Base-by-base conservation (phyloP, 2,888 invertebrate genomes). In the Nebria salina region DNA sequence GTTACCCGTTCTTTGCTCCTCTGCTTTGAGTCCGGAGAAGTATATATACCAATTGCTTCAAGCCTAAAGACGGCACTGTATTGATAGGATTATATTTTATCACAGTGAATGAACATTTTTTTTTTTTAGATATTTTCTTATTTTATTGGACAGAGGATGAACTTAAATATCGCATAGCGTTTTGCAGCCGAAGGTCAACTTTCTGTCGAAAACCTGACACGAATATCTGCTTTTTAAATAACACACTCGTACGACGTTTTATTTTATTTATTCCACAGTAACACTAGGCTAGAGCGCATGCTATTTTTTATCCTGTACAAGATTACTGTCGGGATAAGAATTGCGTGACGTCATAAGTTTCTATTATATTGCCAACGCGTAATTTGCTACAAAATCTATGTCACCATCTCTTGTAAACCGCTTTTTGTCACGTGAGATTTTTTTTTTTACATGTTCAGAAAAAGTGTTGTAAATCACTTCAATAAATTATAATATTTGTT, bases 271-370 rank as follows among this genome's bases (percentile, higher is more conserved):
- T 54, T 54, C 54, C 8, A 54, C 54, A 54, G 54, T 54, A 54
- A 13, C 54, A 54, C 54, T 54, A 8, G 54, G 11, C 54, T 54
- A 54, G 54, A 54, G 8, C 11, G 54, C 54, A 54, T 54, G 54
- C 54, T 54, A 54, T 54, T 54, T 54, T 54, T 54, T 54, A 54
- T 54, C 54, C 54, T 54, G 54, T 65, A 76, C 76, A 54, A 68
- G 76, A 76, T 76, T 76, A 76, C 68, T 66, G 76, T 11, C 11
- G 76, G 76, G 68, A 76, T 77, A 77, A 72, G 72, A 77, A 77
- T 77, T 54, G 54, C 54, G 54, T 54, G 54, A 54, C 54, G 54
- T 54, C 54, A 54, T 54, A 54, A 54, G 54, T 54, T 54, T 54
- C 54, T 54, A 54, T 54, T 54, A 54, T 54, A 54, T 54, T 54